Evolutionary conservation across 2,113 vertebrate genomes (phyloP).

Genomic region (Neolamprologus sp.): DNA sequence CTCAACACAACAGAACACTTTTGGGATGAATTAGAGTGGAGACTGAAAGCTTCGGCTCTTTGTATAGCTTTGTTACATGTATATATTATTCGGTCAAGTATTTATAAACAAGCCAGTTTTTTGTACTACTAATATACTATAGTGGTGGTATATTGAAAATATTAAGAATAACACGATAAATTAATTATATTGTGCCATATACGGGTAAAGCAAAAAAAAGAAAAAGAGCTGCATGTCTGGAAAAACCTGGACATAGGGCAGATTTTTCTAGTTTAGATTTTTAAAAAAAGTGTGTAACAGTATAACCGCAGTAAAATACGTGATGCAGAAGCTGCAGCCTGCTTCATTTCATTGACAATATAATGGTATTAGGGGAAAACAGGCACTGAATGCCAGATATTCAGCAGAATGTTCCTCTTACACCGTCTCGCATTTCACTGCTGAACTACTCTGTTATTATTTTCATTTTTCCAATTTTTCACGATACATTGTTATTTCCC

Average conservation of each 20-base stretch:
- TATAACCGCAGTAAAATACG: not conserved
- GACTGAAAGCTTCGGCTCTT: not conserved
- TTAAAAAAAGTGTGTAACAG: not conserved
- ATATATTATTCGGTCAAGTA: not conserved
- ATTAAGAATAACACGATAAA: not conserved
- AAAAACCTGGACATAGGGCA: not conserved
- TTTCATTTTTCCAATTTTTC: not conserved
- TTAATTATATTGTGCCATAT: not conserved
- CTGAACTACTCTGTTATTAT: not conserved
- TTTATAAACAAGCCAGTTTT: not conserved
- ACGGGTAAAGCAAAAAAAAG: not conserved
- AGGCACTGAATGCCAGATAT: not conserved
- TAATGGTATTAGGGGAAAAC: not conserved
- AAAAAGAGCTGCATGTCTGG: not conserved
- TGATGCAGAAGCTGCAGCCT: not conserved
- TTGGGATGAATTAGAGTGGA: not conserved
- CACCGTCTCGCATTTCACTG: not conserved
- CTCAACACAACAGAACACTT: not conserved
- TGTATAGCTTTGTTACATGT: not conserved
- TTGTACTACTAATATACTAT: not conserved
- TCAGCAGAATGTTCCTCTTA: not conserved
- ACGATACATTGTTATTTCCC: slow-evolving; percentile 43
- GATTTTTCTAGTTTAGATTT: not conserved
- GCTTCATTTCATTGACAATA: not conserved
- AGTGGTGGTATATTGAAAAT: not conserved